These are phyloP conservation scores for Miopithecus talapoin DNA, from an alignment of 2,797 vertebrate species.

Conservation along the genomic window DNA sequence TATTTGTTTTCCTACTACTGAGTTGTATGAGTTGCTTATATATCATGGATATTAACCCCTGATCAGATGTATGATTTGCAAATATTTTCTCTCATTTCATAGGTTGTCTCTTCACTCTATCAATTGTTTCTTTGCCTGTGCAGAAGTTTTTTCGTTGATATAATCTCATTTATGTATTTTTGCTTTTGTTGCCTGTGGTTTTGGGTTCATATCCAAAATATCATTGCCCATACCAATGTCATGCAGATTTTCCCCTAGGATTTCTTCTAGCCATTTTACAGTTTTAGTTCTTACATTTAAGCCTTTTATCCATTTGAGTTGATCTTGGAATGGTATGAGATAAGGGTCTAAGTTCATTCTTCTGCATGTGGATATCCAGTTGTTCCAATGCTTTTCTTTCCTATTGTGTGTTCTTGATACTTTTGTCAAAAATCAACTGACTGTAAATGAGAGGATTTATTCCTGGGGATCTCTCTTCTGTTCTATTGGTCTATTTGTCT, in stretches of 20 bases:
- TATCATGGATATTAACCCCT: neutral
- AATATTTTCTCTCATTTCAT: neutral
- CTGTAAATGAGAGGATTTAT: neutral
- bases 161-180: neutral
- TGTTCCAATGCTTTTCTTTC: neutral
- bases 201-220: neutral
- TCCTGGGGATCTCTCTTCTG: neutral
- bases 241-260: neutral
- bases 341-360: neutral
- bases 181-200: neutral
- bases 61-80: neutral
- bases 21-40: too few species aligned
- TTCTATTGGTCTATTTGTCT: neutral
- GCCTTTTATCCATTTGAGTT: neutral
- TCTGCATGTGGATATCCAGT: neutral
- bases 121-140: neutral
- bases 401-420: neutral
- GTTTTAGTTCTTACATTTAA: neutral
- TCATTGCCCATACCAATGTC: neutral
- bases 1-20: too few species aligned
- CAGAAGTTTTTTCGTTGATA: neutral
- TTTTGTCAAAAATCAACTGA: neutral
- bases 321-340: neutral
- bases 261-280: neutral
- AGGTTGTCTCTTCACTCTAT: neutral